Base-by-base conservation (phyloP, 2,888 invertebrate species). In the Copidosoma aretas region DNA sequence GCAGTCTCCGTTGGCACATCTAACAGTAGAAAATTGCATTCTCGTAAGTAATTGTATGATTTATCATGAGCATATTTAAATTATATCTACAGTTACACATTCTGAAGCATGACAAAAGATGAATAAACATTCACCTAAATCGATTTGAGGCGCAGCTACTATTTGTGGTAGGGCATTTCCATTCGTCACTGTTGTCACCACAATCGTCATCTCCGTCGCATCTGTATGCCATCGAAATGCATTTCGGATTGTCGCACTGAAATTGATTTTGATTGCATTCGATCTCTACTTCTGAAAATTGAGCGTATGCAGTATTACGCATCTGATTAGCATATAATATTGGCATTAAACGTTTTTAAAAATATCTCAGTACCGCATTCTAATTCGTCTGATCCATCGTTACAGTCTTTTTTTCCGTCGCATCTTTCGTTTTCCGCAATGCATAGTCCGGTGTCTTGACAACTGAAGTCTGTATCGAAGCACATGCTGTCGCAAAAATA, bases 141-240 rank as follows among this genome's bases (percentile, higher is more conserved):
- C 93, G 91, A 72, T 89, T 90, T 5, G 88, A 83, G 53, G 87
- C 89, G 8, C 76, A 66, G 0, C 89, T 89, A 0, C 88, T 88
- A 73, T 88, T 84, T 77, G 88, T 87, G 1, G 73, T 56, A 0
- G 89, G 89, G 77, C 94, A 94, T 71, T 91, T 89, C 77, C 92
- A 91, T 79, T 94, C 94, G 77, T 94, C 94, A 64, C 92, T 93
- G 90, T 92, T 92, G 79, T 95, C 94, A 0, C 91, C 93, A 77
- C 94, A 94, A 79, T 95, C 94, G 78, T 93, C 91, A 78, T 94
- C 93, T 0, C 92, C 92, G 75, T 95, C 94, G 79, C 94, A 94
- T 71, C 90, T 89, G 79, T 91, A 94, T 69, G 91, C 89, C 75
- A 88, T 87, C 51, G 90, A 87, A 57, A 94, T 90, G 81, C 94